phyloP scores from a whole-genome alignment of 2,888 invertebrate species.

The Heteromyza rotundicornis region DNA sequence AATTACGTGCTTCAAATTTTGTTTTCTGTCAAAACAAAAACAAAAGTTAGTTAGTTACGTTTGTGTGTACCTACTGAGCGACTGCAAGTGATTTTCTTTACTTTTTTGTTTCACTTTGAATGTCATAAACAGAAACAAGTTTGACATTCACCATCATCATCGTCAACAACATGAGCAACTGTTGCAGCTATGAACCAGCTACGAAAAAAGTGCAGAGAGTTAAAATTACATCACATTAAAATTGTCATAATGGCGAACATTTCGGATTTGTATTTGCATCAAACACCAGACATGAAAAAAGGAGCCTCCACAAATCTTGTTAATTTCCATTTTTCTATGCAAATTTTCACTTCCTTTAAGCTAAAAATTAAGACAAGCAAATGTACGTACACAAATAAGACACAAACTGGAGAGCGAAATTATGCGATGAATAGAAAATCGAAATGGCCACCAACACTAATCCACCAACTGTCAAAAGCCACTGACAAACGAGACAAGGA shows the following conservation, averaged over 20 bases:
- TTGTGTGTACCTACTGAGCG: background rate
- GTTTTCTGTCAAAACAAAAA: background rate
- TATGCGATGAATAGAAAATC: constrained; percentile 3
- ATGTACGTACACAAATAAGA: background rate
- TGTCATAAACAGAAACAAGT: background rate
- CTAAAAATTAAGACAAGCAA: constrained; percentile 31
- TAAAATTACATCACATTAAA: constrained; percentile 44
- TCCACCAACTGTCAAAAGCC: constrained; percentile 16
- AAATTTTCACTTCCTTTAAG: constrained; percentile 55
- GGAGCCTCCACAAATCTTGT: constrained; percentile 47
- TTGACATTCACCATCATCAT: background rate
- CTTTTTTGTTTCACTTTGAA: background rate
- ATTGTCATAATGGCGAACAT: constrained; percentile 24
- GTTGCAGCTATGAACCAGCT: background rate
- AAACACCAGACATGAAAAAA: constrained; percentile 2
- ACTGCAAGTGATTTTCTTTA: background rate
- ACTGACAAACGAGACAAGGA: constrained; percentile 56
- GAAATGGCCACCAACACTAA: constrained; percentile 24
- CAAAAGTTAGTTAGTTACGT: background rate
- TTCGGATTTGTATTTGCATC: constrained; percentile 7
- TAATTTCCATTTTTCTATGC: constrained; percentile 57
- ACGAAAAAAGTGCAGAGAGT: background rate
- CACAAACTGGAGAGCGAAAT: background rate
- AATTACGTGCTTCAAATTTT: background rate
- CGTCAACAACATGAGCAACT: too few relatives aligned